Percentiles rank a stretch among this genome's conserved stretches.
Evolutionary conservation across 2,888 invertebrate genomes (phyloP).

Genomic region (Muschampia plurimacula): DNA sequence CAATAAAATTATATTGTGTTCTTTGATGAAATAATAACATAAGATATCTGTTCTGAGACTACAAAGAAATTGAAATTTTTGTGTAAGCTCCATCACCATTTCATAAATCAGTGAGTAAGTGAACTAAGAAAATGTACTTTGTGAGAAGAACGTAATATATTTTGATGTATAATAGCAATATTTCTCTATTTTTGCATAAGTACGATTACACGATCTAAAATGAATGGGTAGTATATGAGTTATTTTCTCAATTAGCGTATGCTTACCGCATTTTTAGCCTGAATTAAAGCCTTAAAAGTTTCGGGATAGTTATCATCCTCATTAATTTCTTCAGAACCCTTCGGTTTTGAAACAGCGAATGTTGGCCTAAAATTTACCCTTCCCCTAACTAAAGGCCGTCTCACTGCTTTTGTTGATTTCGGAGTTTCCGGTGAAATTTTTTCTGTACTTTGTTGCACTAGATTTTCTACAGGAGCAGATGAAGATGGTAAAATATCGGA

Average conservation of each 20-base stretch:
- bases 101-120: background rate
- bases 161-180: background rate
- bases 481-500: constrained; percentile 58
- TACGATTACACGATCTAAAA: background rate
- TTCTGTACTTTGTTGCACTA: constrained; percentile 57
- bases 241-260: constrained; percentile 14
- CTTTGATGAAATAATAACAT: background rate
- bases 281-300: constrained; percentile 87
- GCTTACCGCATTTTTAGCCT: constrained; percentile 86
- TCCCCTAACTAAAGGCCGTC: constrained; percentile 63
- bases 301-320: constrained; percentile 89
- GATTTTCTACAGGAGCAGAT: constrained; percentile 50
- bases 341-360: constrained; percentile 52
- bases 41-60: background rate
- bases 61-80: background rate
- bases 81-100: background rate
- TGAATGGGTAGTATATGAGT: background rate
- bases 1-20: background rate
- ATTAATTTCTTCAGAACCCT: constrained; percentile 79
- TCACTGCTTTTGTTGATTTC: constrained; percentile 65
- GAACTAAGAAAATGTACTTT: background rate
- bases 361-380: constrained; percentile 59
- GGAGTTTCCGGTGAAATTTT: constrained; percentile 59
- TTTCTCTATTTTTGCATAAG: background rate
- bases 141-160: background rate